These are phyloP conservation scores for Drosophila sechellia DNA, from an alignment of 1,140 invertebrate genomes.

Conservation along the genomic window DNA sequence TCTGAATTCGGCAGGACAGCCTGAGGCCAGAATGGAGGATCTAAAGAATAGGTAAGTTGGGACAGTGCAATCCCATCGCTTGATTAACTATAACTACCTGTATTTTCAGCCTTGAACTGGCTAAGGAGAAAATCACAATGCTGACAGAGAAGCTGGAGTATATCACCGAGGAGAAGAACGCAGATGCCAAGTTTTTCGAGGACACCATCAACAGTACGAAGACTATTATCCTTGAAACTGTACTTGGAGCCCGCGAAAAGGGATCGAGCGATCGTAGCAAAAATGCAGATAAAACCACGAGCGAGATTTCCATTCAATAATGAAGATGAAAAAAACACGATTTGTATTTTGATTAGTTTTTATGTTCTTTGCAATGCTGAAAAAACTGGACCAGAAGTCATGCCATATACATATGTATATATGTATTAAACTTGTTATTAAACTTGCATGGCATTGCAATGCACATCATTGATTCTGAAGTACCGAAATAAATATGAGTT, in stretches of 20 bases:
- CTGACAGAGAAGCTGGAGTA: constrained; percentile 67
- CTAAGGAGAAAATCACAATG: constrained; percentile 75
- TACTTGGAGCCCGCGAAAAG: constrained; percentile 29
- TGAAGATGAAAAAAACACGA: not conserved
- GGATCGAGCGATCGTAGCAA: not conserved
- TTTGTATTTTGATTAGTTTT: constrained; percentile 44
- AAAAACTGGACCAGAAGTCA: not conserved
- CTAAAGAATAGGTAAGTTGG: constrained; percentile 64
- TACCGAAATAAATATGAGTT: not conserved
- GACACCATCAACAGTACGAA: constrained; percentile 70
- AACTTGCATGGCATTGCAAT: not conserved
- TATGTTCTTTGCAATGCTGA: constrained; percentile 13
- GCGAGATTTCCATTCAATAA: constrained; percentile 10
- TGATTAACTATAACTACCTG: no score
- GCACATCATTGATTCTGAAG: no score
- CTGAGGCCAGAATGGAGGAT: constrained; percentile 54
- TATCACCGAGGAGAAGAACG: constrained; percentile 63
- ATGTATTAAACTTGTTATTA: no score
- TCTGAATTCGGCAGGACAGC: constrained; percentile 14
- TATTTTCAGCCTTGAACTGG: constrained; percentile 63
- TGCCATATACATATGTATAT: not conserved
- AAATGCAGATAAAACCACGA: not conserved
- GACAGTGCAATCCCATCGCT: no score
- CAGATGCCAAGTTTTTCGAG: constrained; percentile 74
- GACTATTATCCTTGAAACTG: constrained; percentile 70